These are phyloP conservation scores for Denticeps clupeoides DNA, from an alignment of 2,797 vertebrate genomes.

Conservation along the genomic window DNA sequence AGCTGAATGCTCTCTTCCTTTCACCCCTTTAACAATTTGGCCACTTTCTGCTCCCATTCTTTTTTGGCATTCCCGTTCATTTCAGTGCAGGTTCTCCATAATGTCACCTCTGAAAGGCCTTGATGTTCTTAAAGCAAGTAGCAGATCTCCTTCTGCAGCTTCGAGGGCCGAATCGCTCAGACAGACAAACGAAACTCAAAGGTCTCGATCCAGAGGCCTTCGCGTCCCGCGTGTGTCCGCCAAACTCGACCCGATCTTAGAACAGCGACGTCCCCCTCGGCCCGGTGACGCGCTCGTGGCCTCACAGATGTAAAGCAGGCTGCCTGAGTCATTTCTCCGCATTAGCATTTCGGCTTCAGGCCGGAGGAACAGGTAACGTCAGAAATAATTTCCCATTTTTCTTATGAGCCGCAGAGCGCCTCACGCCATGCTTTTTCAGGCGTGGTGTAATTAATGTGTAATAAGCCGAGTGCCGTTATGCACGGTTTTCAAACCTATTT, in stretches of 20 bases:
- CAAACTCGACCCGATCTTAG: slow-evolving; percentile 30
- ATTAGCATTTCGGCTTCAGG: slow-evolving; percentile 26
- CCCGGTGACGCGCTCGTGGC: slow-evolving; percentile 1
- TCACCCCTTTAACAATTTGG: slow-evolving; percentile 31
- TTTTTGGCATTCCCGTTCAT: slow-evolving; percentile 37
- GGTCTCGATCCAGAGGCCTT: slow-evolving; percentile 16
- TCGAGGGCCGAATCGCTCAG: too few species aligned
- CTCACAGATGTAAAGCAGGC: background rate
- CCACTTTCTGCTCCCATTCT: slow-evolving; percentile 37
- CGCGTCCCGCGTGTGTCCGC: slow-evolving; percentile 27
- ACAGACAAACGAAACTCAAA: too few species aligned
- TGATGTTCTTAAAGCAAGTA: slow-evolving; percentile 24
- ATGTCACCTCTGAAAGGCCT: slow-evolving; percentile 35
- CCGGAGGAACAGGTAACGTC: slow-evolving; percentile 25
- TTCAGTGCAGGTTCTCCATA: slow-evolving; percentile 33
- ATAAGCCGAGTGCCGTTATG: too few species aligned
- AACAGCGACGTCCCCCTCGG: slow-evolving; percentile 32
- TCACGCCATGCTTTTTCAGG: too few species aligned
- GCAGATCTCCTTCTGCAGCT: slow-evolving; percentile 27
- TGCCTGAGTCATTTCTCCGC: slow-evolving; percentile 3
- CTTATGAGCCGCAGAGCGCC: slow-evolving; percentile 7
- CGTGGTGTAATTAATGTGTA: too few species aligned
- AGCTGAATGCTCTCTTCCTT: slow-evolving; percentile 30
- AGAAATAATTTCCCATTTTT: slow-evolving; percentile 15
- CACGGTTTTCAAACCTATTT: too few species aligned